Percentiles rank a stretch among this genome's conserved stretches.
Conservation (phyloP, 2,797 vertebrate species). For the Lithobates pipiens region DNA sequence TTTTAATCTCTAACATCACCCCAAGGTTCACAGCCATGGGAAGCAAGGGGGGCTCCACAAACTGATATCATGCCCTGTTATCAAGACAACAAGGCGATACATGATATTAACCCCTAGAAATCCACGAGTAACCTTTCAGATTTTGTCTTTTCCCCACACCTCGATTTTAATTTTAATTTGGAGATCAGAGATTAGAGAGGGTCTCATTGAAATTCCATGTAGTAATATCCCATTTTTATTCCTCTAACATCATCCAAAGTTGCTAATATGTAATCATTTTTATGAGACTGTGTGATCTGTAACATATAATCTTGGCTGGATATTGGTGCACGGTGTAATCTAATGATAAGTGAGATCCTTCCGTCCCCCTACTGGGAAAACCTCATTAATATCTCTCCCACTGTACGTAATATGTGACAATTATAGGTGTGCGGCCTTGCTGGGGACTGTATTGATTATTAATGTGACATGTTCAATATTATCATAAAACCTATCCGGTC, state of each 20-base stretch:
- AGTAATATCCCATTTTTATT: constrained; percentile 2
- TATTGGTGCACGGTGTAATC: constrained; percentile 41
- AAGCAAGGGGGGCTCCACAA: no score
- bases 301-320: constrained; percentile 31
- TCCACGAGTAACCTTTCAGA: no score
- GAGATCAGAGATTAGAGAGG: neutral
- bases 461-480: constrained; percentile 49
- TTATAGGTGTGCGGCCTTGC: constrained; percentile 24
- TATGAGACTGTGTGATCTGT: constrained; percentile 14
- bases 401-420: constrained; percentile 51
- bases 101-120: no score
- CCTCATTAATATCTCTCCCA: constrained; percentile 46
- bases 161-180: neutral
- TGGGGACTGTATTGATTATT: constrained; percentile 35
- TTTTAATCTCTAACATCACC: no score
- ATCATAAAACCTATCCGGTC: neutral
- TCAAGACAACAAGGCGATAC: neutral
- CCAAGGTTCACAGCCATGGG: no score
- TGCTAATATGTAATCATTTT: constrained; percentile 38
- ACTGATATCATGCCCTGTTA: no score
- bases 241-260: neutral
- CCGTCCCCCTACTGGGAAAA: constrained; percentile 40
- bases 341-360: constrained; percentile 44
- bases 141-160: neutral
- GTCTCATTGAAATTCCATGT: neutral